Evolutionary conservation across 1,140 invertebrate genomes (phyloP).

Genomic region (Holcopasites calliopsidis): DNA sequence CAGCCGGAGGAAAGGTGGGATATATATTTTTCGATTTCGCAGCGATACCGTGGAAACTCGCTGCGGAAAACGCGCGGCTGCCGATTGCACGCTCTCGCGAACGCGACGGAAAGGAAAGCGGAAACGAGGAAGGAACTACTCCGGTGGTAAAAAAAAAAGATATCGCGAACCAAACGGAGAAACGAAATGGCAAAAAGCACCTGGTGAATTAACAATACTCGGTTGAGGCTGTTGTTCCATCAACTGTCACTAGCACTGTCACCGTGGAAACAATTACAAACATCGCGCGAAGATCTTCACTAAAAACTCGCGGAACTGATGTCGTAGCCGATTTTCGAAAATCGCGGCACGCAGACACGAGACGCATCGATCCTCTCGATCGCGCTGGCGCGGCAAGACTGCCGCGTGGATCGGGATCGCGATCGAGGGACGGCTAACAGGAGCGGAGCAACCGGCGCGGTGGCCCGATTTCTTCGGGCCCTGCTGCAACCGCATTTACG

Average conservation of each 20-base stretch:
- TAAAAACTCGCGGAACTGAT: background rate
- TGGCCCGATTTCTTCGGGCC: constrained; percentile 14
- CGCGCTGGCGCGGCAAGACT: constrained; percentile 64
- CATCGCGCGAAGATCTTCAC: constrained; percentile 36
- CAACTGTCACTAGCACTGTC: background rate
- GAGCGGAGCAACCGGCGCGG: constrained; percentile 40
- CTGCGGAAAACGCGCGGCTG: constrained; percentile 17
- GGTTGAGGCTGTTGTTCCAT: background rate
- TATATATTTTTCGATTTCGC: background rate
- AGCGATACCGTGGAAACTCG: background rate
- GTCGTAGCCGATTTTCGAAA: background rate
- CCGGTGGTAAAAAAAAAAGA: background rate
- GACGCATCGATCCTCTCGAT: constrained; percentile 60
- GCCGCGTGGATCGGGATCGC: constrained; percentile 65
- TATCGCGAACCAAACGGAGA: background rate
- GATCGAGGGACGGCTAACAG: constrained; percentile 60
- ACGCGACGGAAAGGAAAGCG: constrained; percentile 33
- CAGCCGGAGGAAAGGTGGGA: background rate
- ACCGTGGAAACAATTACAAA: background rate
- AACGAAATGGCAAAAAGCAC: background rate
- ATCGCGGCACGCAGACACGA: constrained; percentile 1
- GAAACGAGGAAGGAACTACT: constrained; percentile 2
- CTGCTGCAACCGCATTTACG: background rate
- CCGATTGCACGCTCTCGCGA: constrained; percentile 16
- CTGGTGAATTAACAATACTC: background rate